Percentiles rank a stretch among this genome's conserved stretches.
These are phyloP conservation scores for Channa argus DNA, from an alignment of 2,113 vertebrate species.

Conservation along the genomic window DNA sequence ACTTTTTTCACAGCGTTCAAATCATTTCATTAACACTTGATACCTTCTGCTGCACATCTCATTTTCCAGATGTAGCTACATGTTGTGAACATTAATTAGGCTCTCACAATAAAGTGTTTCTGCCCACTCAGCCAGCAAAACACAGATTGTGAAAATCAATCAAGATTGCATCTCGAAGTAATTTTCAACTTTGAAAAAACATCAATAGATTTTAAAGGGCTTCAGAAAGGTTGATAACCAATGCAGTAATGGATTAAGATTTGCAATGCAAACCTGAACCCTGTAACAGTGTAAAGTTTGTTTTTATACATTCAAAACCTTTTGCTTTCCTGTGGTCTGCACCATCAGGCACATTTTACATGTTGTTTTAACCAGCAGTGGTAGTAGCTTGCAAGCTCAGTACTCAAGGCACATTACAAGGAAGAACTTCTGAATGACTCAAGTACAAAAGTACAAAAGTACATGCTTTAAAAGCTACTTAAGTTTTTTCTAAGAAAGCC, in stretches of 20 bases:
- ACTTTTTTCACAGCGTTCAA: neutral
- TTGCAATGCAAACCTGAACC: neutral
- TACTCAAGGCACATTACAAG: too few relatives aligned
- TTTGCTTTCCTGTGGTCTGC: too few relatives aligned
- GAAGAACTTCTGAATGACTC: too few relatives aligned
- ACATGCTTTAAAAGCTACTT: too few relatives aligned
- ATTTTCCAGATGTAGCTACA: constrained; percentile 4
- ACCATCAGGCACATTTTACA: too few relatives aligned
- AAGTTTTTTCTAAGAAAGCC: too few relatives aligned
- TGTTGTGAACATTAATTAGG: constrained; percentile 27
- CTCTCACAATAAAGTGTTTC: constrained; percentile 16
- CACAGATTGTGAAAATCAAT: neutral
- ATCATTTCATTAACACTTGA: constrained; percentile 7
- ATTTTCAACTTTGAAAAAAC: neutral
- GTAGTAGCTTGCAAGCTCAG: too few relatives aligned
- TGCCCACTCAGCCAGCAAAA: neutral
- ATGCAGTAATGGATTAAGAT: neutral
- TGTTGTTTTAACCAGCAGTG: too few relatives aligned
- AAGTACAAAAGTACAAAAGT: too few relatives aligned
- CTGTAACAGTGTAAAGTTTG: too few relatives aligned
- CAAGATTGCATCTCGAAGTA: neutral
- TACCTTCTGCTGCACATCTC: constrained; percentile 3
- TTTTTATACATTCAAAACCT: too few relatives aligned
- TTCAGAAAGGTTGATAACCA: neutral
- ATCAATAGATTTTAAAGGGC: neutral